phyloP scores from a whole-genome alignment of 2,113 vertebrate species.

The Brachypodius melanocephalos region DNA sequence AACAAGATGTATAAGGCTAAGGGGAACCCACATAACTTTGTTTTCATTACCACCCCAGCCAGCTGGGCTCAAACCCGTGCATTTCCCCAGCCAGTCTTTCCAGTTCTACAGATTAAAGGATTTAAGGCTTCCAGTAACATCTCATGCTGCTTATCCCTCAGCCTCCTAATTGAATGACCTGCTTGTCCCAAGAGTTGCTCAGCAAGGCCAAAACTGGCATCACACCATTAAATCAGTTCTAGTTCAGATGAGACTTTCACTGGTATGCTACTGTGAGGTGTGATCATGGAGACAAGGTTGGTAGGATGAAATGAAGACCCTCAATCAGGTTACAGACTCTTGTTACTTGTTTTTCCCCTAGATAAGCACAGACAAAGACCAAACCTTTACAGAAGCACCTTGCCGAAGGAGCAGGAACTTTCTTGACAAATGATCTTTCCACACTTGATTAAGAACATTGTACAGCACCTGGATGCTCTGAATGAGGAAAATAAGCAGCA shows the following conservation, averaged over 20 bases:
- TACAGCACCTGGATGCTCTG: slow-evolving; percentile 12
- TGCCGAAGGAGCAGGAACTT: background rate
- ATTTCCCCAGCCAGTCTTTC: background rate
- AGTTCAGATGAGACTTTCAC: background rate
- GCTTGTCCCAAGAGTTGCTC: background rate
- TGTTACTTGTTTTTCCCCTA: background rate
- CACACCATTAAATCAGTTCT: background rate
- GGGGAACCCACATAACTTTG: background rate
- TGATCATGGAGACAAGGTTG: background rate
- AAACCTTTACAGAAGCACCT: background rate
- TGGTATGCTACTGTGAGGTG: background rate
- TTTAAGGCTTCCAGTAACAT: background rate
- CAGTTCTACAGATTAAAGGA: background rate
- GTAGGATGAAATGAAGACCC: background rate
- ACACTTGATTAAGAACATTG: background rate
- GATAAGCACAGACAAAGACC: background rate
- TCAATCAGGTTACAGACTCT: background rate
- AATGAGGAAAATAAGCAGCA: slow-evolving; percentile 34
- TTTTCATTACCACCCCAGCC: background rate
- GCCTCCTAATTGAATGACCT: background rate
- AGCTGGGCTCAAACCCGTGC: background rate
- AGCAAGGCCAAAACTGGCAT: background rate
- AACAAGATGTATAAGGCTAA: background rate
- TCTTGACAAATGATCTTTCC: background rate
- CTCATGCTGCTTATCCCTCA: background rate